Evolutionary conservation across 2,113 vertebrate species (phyloP).

Genomic region (Hystrix cristata): DNA sequence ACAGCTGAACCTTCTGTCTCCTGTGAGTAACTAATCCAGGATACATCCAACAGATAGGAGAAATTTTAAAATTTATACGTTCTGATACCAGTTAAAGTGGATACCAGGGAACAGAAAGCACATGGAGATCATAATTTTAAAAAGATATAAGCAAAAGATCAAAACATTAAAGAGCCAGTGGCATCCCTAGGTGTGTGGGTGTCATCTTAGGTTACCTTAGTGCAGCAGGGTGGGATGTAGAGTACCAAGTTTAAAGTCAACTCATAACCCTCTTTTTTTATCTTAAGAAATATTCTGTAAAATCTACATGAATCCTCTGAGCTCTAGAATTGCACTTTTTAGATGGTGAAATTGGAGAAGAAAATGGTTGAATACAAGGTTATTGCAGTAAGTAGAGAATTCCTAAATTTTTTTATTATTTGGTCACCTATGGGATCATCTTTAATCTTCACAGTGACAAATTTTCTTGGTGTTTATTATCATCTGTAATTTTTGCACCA

Average conservation of each 20-base stretch:
- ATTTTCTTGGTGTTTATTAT: neutral
- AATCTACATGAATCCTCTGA: neutral
- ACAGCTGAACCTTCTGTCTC: neutral
- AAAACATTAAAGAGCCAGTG: neutral
- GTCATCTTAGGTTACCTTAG: neutral
- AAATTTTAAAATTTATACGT: neutral
- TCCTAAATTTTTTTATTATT: neutral
- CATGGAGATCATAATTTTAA: neutral
- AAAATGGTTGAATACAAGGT: neutral
- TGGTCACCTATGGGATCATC: neutral
- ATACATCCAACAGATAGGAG: neutral
- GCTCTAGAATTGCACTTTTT: neutral
- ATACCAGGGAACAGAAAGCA: neutral
- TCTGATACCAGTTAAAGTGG: neutral
- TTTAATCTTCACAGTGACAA: neutral
- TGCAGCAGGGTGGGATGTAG: neutral
- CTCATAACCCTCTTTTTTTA: neutral
- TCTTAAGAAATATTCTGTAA: neutral
- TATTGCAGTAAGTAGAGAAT: neutral
- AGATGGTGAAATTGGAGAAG: too few relatives aligned
- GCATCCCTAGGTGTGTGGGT: neutral
- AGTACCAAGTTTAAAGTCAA: neutral
- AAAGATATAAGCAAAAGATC: neutral
- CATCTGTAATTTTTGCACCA: neutral
- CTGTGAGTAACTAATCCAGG: neutral